A percentile compares a stretch with the other conserved stretches of the same genome.
These are phyloP conservation scores for Geotrupes spiniger DNA, from an alignment of 2,888 invertebrate genomes.

Conservation along the genomic window DNA sequence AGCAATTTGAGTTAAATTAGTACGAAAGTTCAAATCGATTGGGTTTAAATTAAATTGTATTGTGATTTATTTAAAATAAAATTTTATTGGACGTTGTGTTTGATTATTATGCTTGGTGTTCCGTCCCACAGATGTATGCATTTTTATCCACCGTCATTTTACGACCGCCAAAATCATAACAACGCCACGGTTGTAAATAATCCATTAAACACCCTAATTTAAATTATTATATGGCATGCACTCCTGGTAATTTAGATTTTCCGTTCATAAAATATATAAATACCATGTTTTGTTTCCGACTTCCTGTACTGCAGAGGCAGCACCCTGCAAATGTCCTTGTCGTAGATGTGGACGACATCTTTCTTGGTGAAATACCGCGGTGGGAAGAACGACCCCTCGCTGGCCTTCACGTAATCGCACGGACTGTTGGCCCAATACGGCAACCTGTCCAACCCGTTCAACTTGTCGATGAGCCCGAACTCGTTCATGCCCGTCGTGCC, in stretches of 20 bases:
- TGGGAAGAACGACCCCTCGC: conserved; percentile 83
- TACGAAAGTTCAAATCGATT: background rate
- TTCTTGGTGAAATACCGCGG: conserved; percentile 64
- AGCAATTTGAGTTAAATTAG: conserved; percentile 18
- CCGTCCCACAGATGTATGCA: too few species aligned
- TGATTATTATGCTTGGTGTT: too few species aligned
- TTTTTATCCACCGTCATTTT: too few species aligned
- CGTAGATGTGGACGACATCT: conserved; percentile 73
- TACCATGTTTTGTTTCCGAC: conserved; percentile 69
- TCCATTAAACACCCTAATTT: too few species aligned
- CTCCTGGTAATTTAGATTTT: too few species aligned
- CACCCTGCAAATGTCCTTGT: conserved; percentile 82
- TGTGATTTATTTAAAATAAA: too few species aligned
- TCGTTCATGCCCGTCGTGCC: conserved; percentile 72
- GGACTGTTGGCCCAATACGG: conserved; percentile 75
- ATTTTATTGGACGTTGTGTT: too few species aligned
- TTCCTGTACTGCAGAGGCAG: conserved; percentile 71
- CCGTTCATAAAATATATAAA: background rate
- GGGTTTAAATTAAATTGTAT: too few species aligned
- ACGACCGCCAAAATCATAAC: too few species aligned
- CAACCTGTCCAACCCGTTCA: conserved; percentile 73
- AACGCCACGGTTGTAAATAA: too few species aligned
- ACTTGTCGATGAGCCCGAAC: conserved; percentile 72
- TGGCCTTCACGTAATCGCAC: conserved; percentile 69
- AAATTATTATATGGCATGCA: too few species aligned